Conservation (phyloP, 2,888 invertebrate species). For the Harmothoe impar region DNA sequence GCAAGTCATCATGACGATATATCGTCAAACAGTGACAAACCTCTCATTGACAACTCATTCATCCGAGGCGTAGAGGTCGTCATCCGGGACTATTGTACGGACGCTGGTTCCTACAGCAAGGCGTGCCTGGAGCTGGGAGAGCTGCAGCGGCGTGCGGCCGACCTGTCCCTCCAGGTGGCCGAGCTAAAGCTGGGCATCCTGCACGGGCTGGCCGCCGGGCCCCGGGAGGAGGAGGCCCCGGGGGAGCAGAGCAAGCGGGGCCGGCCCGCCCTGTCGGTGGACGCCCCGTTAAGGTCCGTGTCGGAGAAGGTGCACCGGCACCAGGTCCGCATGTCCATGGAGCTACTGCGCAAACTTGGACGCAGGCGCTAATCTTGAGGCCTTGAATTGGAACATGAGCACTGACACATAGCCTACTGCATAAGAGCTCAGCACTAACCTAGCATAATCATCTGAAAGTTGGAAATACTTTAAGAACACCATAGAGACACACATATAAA, state of each 20-base stretch:
- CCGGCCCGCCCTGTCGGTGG: constrained; percentile 27
- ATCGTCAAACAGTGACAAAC: background rate
- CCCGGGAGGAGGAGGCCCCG: background rate
- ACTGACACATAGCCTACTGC: background rate
- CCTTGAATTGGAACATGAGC: background rate
- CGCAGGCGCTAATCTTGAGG: background rate
- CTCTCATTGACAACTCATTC: background rate
- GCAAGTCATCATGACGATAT: background rate
- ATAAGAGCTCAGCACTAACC: too few relatives aligned
- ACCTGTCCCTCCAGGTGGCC: background rate
- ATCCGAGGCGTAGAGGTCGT: background rate
- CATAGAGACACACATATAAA: too few relatives aligned
- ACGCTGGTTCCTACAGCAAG: background rate
- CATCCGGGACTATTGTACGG: background rate
- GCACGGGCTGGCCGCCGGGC: background rate
- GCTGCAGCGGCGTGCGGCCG: background rate
- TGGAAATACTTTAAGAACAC: too few relatives aligned
- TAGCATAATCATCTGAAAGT: too few relatives aligned
- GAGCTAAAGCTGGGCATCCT: background rate
- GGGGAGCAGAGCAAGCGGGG: background rate
- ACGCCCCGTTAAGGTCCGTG: constrained; percentile 1
- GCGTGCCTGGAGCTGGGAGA: background rate
- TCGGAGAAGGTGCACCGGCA: constrained; percentile 30
- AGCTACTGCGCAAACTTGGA: constrained; percentile 23
- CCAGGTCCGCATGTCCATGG: constrained; percentile 28